A percentile compares a stretch with the other conserved stretches of the same genome.
These are phyloP conservation scores for Penaeus vannamei DNA, from an alignment of 1,140 invertebrate species.

Conservation along the genomic window DNA sequence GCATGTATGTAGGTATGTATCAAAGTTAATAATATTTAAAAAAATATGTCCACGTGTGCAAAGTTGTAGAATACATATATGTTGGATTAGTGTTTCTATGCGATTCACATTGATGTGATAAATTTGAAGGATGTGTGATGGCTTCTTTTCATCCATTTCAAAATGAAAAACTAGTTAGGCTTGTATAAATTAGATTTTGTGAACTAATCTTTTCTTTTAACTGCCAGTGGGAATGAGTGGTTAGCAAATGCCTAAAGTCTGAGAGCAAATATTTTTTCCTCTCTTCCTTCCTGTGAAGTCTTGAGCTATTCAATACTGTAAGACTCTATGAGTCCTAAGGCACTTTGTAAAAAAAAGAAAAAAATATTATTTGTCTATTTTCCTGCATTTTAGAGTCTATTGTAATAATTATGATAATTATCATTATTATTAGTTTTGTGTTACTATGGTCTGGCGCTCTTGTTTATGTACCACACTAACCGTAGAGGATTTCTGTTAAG, in stretches of 20 bases:
- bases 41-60: slow-evolving; percentile 64
- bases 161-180: slow-evolving; percentile 55
- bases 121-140: slow-evolving; percentile 61
- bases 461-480: slow-evolving; percentile 49
- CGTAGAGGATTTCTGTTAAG: slow-evolving; percentile 14
- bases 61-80: slow-evolving; percentile 61
- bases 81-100: slow-evolving; percentile 63
- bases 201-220: slow-evolving; percentile 63
- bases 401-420: slow-evolving; percentile 57
- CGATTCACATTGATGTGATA: slow-evolving; percentile 64
- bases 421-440: slow-evolving; percentile 38
- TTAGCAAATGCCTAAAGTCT: slow-evolving; percentile 50
- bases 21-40: slow-evolving; percentile 62
- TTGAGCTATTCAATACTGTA: slow-evolving; percentile 61
- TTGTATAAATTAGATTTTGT: slow-evolving; percentile 60
- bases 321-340: slow-evolving; percentile 62
- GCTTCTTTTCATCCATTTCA: slow-evolving; percentile 64
- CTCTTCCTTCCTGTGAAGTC: slow-evolving; percentile 62
- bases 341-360: slow-evolving; percentile 48
- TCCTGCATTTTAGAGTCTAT: slow-evolving; percentile 53
- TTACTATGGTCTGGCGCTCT: slow-evolving; percentile 42
- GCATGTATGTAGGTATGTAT: slow-evolving; percentile 66
- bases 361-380: slow-evolving; percentile 49
- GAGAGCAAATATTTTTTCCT: slow-evolving; percentile 64
- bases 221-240: slow-evolving; percentile 57